Percentiles rank a stretch among this genome's conserved stretches.
Conservation (phyloP, 2,888 invertebrate species). For the Drosophila anceps region DNA sequence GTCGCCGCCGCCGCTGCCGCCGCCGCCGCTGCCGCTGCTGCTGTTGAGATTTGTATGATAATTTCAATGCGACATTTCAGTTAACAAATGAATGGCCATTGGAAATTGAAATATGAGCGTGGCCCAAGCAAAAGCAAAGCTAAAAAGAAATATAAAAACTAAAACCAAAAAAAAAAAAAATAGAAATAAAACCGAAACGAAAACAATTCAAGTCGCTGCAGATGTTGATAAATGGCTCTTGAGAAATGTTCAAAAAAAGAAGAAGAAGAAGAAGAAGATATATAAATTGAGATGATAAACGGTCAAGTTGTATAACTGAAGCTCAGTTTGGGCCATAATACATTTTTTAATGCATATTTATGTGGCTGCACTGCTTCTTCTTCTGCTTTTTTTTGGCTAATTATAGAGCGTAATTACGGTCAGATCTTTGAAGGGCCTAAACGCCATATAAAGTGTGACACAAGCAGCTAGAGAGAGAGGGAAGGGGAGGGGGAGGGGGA, state of each 20-base stretch:
- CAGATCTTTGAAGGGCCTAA: constrained; percentile 6
- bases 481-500: not conserved
- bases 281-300: constrained; percentile 43
- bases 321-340: constrained; percentile 7
- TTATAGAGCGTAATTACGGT: constrained; percentile 27
- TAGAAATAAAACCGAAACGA: constrained; percentile 21
- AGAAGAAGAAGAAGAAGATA: not conserved
- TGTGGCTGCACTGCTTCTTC: not conserved
- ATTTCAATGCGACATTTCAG: constrained; percentile 66
- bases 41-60: constrained; percentile 54
- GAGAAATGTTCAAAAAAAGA: constrained; percentile 38
- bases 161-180: not conserved
- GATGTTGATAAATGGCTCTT: constrained; percentile 51
- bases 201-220: constrained; percentile 35
- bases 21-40: not conserved
- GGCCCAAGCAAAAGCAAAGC: constrained; percentile 2
- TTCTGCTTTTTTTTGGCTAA: constrained; percentile 4
- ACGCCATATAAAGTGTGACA: constrained; percentile 60
- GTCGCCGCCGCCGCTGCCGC: not conserved
- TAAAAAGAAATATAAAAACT: too few relatives aligned
- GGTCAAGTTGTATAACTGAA: constrained; percentile 13
- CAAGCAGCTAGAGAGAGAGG: constrained; percentile 44
- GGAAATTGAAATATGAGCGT: constrained; percentile 62
- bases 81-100: constrained; percentile 51
- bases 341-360: constrained; percentile 4